Conservation (phyloP, 1,140 invertebrate species). For the Potamilus streckersoni region DNA sequence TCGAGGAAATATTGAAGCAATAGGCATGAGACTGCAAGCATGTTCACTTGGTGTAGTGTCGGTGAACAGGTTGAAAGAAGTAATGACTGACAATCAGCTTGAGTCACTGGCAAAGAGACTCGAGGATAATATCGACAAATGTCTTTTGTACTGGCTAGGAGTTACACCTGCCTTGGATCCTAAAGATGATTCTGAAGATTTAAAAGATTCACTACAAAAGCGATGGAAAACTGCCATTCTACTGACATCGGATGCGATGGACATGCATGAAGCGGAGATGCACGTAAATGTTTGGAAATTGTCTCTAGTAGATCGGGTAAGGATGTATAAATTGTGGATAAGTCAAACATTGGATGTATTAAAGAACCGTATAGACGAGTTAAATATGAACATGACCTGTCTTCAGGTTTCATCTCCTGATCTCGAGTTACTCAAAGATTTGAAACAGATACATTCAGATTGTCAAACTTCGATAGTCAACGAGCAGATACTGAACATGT, state of each 20-base stretch:
- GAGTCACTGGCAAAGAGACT: slow-evolving; percentile 1
- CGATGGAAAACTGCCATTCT: slow-evolving; percentile 7
- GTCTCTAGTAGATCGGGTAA: not conserved
- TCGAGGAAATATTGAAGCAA: slow-evolving; percentile 22
- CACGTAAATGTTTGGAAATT: not conserved
- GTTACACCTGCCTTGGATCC: not conserved
- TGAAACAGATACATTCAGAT: not conserved
- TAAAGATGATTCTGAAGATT: not conserved
- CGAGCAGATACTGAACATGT: not conserved
- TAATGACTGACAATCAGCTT: slow-evolving; percentile 22
- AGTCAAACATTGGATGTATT: not conserved
- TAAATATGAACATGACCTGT: not conserved
- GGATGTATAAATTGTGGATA: slow-evolving; percentile 6
- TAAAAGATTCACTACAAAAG: not conserved
- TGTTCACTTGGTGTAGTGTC: slow-evolving; percentile 5
- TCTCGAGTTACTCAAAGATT: not conserved
- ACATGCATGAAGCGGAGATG: not conserved
- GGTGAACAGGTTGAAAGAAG: not conserved
- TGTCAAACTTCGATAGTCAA: not conserved
- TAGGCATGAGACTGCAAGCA: slow-evolving; percentile 15
- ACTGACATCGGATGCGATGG: not conserved
- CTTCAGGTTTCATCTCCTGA: not conserved
- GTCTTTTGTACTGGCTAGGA: not conserved
- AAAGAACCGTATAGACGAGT: not conserved
- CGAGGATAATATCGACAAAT: not conserved